These are phyloP conservation scores for Dreissena polymorpha DNA, from an alignment of 1,140 invertebrate species.

Conservation along the genomic window DNA sequence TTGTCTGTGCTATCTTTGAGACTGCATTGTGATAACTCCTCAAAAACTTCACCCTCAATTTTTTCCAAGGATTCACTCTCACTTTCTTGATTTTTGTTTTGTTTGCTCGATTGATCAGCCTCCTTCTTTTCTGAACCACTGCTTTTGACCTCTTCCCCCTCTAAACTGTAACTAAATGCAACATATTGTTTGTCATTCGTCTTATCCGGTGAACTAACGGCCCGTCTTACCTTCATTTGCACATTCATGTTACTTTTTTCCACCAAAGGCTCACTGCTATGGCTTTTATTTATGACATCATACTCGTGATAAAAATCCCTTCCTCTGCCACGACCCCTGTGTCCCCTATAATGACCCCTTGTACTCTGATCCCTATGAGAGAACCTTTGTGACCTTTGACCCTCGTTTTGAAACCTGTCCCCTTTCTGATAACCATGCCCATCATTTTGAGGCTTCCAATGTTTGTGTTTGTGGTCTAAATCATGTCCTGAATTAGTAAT, in stretches of 20 bases:
- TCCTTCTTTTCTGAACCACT: background rate
- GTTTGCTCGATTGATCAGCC: no score
- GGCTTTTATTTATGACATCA: background rate
- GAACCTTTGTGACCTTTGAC: conserved; percentile 28
- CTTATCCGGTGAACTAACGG: conserved; percentile 43
- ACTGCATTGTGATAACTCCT: background rate
- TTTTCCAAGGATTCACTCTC: no score
- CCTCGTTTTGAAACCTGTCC: background rate
- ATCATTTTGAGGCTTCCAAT: background rate
- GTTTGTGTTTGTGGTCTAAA: background rate
- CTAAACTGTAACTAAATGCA: conserved; percentile 3
- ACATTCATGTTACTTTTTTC: background rate
- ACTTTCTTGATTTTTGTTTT: no score
- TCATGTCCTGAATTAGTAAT: background rate
- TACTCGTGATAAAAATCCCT: conserved; percentile 1
- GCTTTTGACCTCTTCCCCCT: background rate
- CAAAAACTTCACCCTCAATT: background rate
- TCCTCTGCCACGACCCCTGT: background rate
- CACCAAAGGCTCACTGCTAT: conserved; percentile 25
- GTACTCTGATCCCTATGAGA: background rate
- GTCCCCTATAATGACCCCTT: conserved; percentile 9
- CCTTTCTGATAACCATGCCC: background rate
- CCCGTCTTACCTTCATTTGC: conserved; percentile 3
- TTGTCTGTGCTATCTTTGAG: background rate
- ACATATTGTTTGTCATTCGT: conserved; percentile 16